Evolutionary conservation across 1,140 invertebrate genomes (phyloP).

Genomic region (Zaprionus ghesquierei): DNA sequence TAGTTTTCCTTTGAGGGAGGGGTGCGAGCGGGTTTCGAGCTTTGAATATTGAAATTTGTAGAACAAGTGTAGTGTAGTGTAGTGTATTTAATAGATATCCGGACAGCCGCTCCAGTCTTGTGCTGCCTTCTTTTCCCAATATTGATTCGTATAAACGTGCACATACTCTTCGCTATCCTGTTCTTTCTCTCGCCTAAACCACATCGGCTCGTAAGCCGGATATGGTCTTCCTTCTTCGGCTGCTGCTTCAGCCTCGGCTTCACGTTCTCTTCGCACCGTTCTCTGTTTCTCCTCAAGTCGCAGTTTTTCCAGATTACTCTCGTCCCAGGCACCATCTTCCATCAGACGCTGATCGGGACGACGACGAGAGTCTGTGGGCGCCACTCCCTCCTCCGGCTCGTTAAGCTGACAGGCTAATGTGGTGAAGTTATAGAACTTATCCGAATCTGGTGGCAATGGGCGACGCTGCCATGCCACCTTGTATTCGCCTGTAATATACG

Average conservation of each 20-base stretch:
- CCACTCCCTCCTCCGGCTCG: conserved; percentile 95
- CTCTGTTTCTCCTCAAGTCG: conserved; percentile 97
- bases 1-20: conserved; percentile 2
- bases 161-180: conserved; percentile 90
- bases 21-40: conserved; percentile 25
- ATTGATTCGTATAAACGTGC: conserved; percentile 93
- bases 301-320: conserved; percentile 95
- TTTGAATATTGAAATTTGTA: conserved; percentile 43
- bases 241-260: conserved; percentile 91
- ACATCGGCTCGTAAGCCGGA: conserved; percentile 91
- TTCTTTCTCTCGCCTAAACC: conserved; percentile 95
- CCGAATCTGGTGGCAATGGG: conserved; percentile 87
- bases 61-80: conserved; percentile 9
- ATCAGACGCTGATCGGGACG: conserved; percentile 98
- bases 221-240: conserved; percentile 88
- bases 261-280: conserved; percentile 87
- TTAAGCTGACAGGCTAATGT: conserved; percentile 97
- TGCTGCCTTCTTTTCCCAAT: conserved; percentile 96
- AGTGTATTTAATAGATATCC: conserved; percentile 91
- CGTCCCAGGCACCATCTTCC: conserved; percentile 98
- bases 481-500: conserved; percentile 95
- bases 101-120: conserved; percentile 96
- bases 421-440: conserved; percentile 96
- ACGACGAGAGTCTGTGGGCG: conserved; percentile 96
- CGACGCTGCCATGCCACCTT: conserved; percentile 93